These are phyloP conservation scores for Zaprionus camerounensis DNA, from an alignment of 1,140 invertebrate species.

Conservation along the genomic window DNA sequence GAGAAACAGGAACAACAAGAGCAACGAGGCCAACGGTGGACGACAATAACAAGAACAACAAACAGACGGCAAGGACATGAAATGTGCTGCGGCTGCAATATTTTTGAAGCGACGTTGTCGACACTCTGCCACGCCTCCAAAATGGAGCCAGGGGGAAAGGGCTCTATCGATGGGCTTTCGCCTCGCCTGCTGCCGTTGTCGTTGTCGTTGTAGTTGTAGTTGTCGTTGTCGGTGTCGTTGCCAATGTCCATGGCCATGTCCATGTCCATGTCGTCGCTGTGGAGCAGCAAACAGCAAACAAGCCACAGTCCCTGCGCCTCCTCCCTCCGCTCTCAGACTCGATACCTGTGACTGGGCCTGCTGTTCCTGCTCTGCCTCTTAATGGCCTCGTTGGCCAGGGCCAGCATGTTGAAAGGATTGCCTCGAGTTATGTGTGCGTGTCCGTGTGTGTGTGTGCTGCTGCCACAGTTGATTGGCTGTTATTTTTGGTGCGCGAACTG, in stretches of 20 bases:
- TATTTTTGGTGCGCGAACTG: constrained; percentile 78
- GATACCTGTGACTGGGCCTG: constrained; percentile 32
- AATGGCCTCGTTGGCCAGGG: constrained; percentile 41
- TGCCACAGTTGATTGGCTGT: constrained; percentile 83
- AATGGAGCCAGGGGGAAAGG: background rate
- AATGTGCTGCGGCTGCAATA: constrained; percentile 79
- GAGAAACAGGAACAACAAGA: background rate
- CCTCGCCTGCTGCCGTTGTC: constrained; percentile 7
- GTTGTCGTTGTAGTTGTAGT: constrained; percentile 17
- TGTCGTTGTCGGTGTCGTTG: constrained; percentile 25
- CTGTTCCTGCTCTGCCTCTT: constrained; percentile 20
- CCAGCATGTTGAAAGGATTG: constrained; percentile 79
- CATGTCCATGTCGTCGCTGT: constrained; percentile 60
- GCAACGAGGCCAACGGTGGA: constrained; percentile 13
- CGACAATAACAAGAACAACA: constrained; percentile 31
- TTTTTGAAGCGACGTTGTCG: constrained; percentile 80
- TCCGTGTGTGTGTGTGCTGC: constrained; percentile 42
- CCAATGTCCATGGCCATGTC: constrained; percentile 40
- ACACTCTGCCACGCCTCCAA: constrained; percentile 47
- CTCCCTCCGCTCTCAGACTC: background rate
- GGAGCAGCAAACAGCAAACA: constrained; percentile 76
- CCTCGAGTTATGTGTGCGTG: constrained; percentile 55
- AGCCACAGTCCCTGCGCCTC: constrained; percentile 54
- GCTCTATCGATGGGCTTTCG: constrained; percentile 54
- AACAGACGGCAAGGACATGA: constrained; percentile 56